Base-by-base conservation (phyloP, 1,140 invertebrate genomes). In the Drosophila truncata region DNA sequence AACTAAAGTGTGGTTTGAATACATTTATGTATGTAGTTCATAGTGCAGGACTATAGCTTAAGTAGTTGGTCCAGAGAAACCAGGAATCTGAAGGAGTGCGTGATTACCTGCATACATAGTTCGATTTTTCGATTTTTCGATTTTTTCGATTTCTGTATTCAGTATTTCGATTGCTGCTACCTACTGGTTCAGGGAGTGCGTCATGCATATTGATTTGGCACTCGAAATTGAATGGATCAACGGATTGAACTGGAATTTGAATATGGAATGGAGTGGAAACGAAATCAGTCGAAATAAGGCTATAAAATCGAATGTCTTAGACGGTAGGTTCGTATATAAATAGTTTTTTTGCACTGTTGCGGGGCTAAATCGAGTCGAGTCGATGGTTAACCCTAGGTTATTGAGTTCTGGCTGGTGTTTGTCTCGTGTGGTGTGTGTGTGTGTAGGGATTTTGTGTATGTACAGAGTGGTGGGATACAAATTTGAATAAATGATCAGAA, bases 1-100 rank as follows among this genome's bases (percentile, higher is more conserved):
- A 59, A 49, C 41, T 35, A 31, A 60, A 14, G 37, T 18, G 18
- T 13, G 42, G 44, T 16, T 25, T 6, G 27, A 18, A 18, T 44
- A 39, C 37, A 23, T 27, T 13, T 37, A 25, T 23, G 47, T n/a
- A 66, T 18, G 25, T 41, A 14, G 46, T 73, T 52, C 31, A 13
- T 52, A 31, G 49, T 63, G 58, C 60, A 46, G 74, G 73, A 77
- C 52, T 76, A 66, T 75, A 47, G 57, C 55, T 76, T 77, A 67
- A 66, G 47, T 77, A 77, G 72, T 77, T 78, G 74, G 74, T 78
- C 74, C 74, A 58, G 55, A 77, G 35, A 72, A 74, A 62, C 52
- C 57, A 39, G 60, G 70, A 74, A 63, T 63, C n/a, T 74, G 18
- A 58, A 63, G 39, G 37, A 50, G 37, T 50, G 29, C 49, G 25